Base-by-base conservation (phyloP, 2,113 vertebrate species). In the Chunga burmeisteri region DNA sequence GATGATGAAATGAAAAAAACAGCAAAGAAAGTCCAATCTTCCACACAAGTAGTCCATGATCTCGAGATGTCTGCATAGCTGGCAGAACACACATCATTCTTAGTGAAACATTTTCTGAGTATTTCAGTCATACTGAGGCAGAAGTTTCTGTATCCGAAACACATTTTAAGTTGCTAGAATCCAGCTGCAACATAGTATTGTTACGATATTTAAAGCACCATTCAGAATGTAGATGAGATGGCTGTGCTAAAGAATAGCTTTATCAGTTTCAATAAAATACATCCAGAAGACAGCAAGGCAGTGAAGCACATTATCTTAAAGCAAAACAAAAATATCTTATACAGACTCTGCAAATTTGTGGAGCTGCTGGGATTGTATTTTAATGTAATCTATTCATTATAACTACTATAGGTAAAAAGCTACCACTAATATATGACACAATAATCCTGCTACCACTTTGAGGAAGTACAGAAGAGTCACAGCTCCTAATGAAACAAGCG, bases 171-270 rank as follows among this genome's bases (percentile, higher is more conserved):
- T 93, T 85, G 49, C 34, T 72, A 75, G 62, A 94, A 93, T 80
- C 81, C 87, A 96, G 87, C 84, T 96, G 96, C 5, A 23, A 80
- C 42, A 55, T 18, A 80, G 34, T 62, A 79, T 87, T 84, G 46
- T 88, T 88, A 70, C 1, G 16, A 50, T 85, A 94, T 81, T 91
- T 90, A 94, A 94, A 72, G 62, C 40, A 50, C 36, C 66, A 66
- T 75, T 90, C 62, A 82, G 90, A 93, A 82, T 82, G 74, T 38
- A 85, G 74, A 95, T 82, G 53, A 96, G 92, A 66, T 42, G 42
- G 52, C 59, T 93, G 59, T 53, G 58, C 85, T 92, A 53, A 88
- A 91, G 87, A 93, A 77, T 13, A 42, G 70, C 58, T 82, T 74
- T 86, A 82, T 90, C 67, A 55, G 56, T 68, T 83, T 79, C 84